Evolutionary conservation across 2,888 invertebrate genomes (phyloP).

Genomic region (Troilus luridus): DNA sequence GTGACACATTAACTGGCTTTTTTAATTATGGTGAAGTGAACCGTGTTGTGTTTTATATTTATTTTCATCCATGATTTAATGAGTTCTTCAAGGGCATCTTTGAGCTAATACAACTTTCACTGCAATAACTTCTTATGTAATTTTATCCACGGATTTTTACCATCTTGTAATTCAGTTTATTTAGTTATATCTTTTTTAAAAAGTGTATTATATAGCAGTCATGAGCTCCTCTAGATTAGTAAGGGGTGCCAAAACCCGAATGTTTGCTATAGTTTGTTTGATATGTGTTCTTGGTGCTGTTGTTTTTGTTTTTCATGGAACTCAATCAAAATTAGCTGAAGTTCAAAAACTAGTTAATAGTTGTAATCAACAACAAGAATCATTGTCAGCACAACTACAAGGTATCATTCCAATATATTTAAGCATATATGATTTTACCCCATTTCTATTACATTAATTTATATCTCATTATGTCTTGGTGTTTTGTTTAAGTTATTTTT

Average conservation of each 20-base stretch:
- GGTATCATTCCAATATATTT: conserved; percentile 68
- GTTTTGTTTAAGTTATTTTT: conserved; percentile 71
- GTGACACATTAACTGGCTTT: neutral
- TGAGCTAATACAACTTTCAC: conserved; percentile 41
- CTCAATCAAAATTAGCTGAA: conserved; percentile 74
- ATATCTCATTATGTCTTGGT: conserved; percentile 38
- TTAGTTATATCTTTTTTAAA: neutral
- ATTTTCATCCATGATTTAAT: conserved; percentile 36
- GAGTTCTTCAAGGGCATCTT: conserved; percentile 53
- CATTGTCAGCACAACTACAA: conserved; percentile 74
- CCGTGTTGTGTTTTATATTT: neutral
- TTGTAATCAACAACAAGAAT: conserved; percentile 75
- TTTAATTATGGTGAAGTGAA: conserved; percentile 33
- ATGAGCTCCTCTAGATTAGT: conserved; percentile 74
- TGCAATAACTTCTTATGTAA: conserved; percentile 54
- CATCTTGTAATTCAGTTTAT: neutral
- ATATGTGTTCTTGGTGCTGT: conserved; percentile 72
- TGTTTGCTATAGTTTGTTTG: conserved; percentile 73
- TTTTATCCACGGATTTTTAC: neutral
- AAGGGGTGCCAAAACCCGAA: conserved; percentile 74
- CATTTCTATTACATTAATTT: neutral
- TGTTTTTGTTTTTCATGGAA: conserved; percentile 75
- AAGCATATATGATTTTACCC: conserved; percentile 18
- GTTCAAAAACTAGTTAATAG: conserved; percentile 71
- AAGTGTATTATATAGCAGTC: neutral